These are phyloP conservation scores for Cuniculus paca DNA, from an alignment of 2,797 vertebrate genomes.

Conservation along the genomic window DNA sequence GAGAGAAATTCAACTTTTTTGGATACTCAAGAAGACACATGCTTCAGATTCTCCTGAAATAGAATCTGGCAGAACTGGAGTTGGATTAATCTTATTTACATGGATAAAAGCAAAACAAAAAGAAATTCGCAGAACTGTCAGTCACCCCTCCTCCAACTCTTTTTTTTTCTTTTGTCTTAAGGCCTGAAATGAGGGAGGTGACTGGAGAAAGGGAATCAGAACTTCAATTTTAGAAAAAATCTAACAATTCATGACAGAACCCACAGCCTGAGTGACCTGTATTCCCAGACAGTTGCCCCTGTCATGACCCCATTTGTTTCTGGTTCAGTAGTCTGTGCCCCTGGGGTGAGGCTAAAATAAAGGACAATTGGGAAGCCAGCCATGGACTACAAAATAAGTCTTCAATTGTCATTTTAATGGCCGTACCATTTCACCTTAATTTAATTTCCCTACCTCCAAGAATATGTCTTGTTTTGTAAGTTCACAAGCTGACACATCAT, in stretches of 20 bases:
- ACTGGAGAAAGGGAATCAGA: neutral
- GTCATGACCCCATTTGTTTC: conserved; percentile 76
- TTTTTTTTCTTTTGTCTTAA: neutral
- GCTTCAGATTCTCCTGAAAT: neutral
- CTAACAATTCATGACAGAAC: conserved; percentile 35
- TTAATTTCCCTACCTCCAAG: conserved; percentile 80
- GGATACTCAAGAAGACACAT: neutral
- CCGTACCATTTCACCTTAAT: conserved; percentile 82
- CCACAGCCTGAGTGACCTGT: conserved; percentile 31
- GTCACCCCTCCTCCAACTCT: neutral
- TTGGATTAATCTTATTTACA: neutral
- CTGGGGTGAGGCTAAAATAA: conserved; percentile 66
- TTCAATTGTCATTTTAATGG: conserved; percentile 79
- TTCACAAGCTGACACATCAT: conserved; percentile 76
- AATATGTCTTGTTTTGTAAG: conserved; percentile 81
- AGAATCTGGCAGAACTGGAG: neutral
- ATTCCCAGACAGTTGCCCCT: conserved; percentile 73
- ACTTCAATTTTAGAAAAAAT: conserved; percentile 62
- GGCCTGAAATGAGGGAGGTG: neutral
- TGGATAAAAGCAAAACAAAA: conserved; percentile 2
- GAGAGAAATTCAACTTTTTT: neutral
- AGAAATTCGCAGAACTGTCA: neutral
- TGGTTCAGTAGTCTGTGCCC: conserved; percentile 69
- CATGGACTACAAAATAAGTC: conserved; percentile 68
- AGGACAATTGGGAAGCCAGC: conserved; percentile 70